Evolutionary conservation across 53 echinoderm and acorn worm species (phyloP).

Genomic region (Zoroaster sp.): DNA sequence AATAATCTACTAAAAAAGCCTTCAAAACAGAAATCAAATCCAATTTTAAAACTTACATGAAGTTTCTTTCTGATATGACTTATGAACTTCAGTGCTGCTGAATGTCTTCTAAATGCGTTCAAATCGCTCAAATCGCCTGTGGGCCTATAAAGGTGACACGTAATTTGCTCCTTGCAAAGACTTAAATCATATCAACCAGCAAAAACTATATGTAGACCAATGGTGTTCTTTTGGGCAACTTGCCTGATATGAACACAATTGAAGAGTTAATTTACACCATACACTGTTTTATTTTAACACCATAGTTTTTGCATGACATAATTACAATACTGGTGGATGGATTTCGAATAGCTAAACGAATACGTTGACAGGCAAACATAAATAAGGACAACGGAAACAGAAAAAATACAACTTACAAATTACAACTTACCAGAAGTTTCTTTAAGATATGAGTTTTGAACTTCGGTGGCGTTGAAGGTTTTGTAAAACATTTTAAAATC

Average conservation of each 20-base stretch:
- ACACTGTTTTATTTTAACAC: neutral
- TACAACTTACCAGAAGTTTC: slow-evolving; percentile 1
- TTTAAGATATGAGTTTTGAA: neutral
- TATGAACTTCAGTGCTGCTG: neutral
- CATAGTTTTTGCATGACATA: neutral
- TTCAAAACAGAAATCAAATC: too few relatives aligned
- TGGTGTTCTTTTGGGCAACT: too few relatives aligned
- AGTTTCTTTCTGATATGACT: neutral
- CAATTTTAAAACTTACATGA: neutral
- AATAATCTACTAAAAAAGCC: too few relatives aligned
- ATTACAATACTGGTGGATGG: neutral
- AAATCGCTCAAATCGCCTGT: slow-evolving; percentile 8
- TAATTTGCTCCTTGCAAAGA: too few relatives aligned
- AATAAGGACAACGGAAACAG: neutral
- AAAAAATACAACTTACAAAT: neutral
- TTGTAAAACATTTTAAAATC: slow-evolving; percentile 31
- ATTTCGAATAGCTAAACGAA: neutral
- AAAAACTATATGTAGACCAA: too few relatives aligned
- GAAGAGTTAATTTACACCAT: too few relatives aligned
- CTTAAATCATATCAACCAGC: too few relatives aligned
- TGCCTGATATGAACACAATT: too few relatives aligned
- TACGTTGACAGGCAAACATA: neutral
- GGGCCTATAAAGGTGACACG: neutral
- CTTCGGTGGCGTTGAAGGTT: neutral
- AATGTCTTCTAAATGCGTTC: slow-evolving; percentile 6